Percentiles rank a stretch among this genome's conserved stretches.
Conservation (phyloP, 53 echinoderm and acorn worm species). For the Pentamera pediparva region DNA sequence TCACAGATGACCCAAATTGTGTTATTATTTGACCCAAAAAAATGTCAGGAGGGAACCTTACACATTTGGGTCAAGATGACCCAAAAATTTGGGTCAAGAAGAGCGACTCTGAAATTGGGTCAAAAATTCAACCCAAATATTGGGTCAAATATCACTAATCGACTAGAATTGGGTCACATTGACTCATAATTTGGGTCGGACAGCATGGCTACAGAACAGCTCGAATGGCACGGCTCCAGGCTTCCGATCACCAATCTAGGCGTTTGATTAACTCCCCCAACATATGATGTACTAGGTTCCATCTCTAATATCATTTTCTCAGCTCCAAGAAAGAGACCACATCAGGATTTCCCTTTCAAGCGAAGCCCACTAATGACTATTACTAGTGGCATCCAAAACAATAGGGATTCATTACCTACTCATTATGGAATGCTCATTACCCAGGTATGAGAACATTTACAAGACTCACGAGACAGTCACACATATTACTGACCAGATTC, state of each 20-base stretch:
- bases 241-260: no score
- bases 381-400: no score
- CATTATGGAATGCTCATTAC: no score
- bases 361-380: no score
- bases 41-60: conserved; percentile 3
- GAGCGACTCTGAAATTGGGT: not conserved
- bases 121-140: no score
- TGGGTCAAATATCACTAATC: not conserved
- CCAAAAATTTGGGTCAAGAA: not conserved
- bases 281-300: no score
- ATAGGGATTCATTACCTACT: no score
- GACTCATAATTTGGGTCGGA: not conserved
- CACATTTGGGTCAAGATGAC: conserved; percentile 7
- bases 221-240: not conserved
- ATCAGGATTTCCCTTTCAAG: no score
- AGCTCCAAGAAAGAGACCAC: no score
- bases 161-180: not conserved
- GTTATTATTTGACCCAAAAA: conserved; percentile 3
- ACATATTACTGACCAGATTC: not conserved
- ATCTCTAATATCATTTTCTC: no score
- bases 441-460: not conserved
- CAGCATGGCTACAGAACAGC: not conserved
- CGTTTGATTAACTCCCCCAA: no score
- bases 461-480: not conserved
- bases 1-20: no score